A percentile compares a stretch with the other conserved stretches of the same genome.
These are phyloP conservation scores for Lerista edwardsae DNA, from an alignment of 2,797 vertebrate genomes.

Conservation along the genomic window DNA sequence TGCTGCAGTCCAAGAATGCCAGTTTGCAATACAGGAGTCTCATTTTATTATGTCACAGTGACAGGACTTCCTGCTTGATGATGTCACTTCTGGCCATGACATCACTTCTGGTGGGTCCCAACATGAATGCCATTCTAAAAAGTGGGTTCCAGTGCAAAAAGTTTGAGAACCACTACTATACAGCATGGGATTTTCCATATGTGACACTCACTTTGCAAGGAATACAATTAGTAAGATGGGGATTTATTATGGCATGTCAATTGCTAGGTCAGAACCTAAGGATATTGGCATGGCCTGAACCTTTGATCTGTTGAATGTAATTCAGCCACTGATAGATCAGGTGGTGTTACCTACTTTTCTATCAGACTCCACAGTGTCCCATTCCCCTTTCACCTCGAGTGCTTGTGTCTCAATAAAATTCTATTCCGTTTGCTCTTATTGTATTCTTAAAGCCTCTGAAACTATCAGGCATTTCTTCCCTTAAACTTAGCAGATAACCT, in stretches of 20 bases:
- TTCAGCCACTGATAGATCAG: slow-evolving; percentile 30
- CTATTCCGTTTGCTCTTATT: background rate
- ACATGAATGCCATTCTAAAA: too few species aligned
- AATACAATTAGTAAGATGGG: slow-evolving; percentile 36
- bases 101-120: too few species aligned
- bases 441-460: background rate
- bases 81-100: too few species aligned
- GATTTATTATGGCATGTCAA: slow-evolving; percentile 52
- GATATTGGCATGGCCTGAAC: slow-evolving; percentile 9
- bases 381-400: background rate
- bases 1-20: too few species aligned
- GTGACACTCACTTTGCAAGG: slow-evolving; percentile 50
- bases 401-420: background rate
- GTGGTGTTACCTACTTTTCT: slow-evolving; percentile 23
- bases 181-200: slow-evolving; percentile 10
- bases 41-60: too few species aligned
- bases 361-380: slow-evolving; percentile 13
- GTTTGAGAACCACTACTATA: too few species aligned
- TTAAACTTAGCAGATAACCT: background rate
- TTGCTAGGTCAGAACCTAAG: slow-evolving; percentile 4
- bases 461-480: background rate
- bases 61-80: too few species aligned
- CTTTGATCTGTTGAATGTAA: slow-evolving; percentile 35
- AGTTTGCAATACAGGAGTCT: too few species aligned
- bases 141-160: too few species aligned